These are phyloP conservation scores for Amblyopsis hoosieri DNA, from an alignment of 2,797 vertebrate species.

Conservation along the genomic window DNA sequence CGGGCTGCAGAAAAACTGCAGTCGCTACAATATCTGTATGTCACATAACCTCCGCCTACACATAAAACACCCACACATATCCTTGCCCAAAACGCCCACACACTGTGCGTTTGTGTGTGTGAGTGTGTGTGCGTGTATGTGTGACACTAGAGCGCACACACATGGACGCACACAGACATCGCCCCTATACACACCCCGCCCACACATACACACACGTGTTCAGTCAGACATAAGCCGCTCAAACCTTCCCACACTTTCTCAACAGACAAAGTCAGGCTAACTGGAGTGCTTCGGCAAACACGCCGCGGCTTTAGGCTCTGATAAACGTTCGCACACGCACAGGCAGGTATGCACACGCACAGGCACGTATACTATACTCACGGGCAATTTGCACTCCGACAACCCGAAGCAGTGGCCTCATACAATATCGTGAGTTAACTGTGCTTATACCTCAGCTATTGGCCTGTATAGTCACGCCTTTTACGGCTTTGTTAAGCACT, in stretches of 20 bases:
- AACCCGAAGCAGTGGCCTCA: neutral
- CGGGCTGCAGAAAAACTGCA: constrained; percentile 65
- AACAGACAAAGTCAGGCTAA: constrained; percentile 70
- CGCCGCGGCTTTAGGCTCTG: too few relatives aligned
- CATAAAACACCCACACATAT: constrained; percentile 70
- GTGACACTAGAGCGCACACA: constrained; percentile 42
- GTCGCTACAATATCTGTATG: constrained; percentile 67
- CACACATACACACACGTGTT: constrained; percentile 73
- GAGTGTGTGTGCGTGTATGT: constrained; percentile 47
- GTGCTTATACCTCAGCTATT: too few relatives aligned
- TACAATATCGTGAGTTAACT: neutral
- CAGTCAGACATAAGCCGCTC: constrained; percentile 79
- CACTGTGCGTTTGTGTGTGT: neutral
- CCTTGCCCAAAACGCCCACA: constrained; percentile 73
- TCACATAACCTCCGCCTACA: constrained; percentile 72
- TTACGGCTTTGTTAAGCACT: too few relatives aligned
- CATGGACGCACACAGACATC: constrained; percentile 30
- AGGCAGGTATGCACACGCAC: constrained; percentile 1
- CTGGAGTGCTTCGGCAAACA: constrained; percentile 50
- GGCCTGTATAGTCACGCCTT: too few relatives aligned
- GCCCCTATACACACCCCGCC: constrained; percentile 69
- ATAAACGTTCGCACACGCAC: neutral
- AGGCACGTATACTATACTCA: neutral
- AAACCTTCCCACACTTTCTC: constrained; percentile 74
- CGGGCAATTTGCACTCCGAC: neutral